phyloP scores from a whole-genome alignment of 2,797 vertebrate species.

The Parauchenoglanis ngamensis region DNA sequence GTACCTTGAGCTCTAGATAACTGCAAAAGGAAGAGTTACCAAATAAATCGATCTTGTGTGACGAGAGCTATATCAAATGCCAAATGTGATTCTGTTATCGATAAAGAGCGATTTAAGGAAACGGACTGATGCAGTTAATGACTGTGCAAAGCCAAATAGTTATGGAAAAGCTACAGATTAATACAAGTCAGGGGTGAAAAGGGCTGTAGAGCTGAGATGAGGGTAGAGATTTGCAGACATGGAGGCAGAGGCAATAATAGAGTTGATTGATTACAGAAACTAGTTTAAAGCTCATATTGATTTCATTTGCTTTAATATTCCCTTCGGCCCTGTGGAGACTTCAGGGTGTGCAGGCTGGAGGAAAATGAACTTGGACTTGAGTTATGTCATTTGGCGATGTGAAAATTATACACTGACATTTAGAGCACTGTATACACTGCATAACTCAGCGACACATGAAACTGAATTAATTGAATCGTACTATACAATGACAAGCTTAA shows the following conservation, averaged over 20 bases:
- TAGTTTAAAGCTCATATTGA: constrained; percentile 58
- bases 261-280: constrained; percentile 84
- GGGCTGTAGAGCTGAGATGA: constrained; percentile 53
- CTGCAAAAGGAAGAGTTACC: too few relatives aligned
- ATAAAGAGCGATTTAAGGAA: not conserved
- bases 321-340: constrained; percentile 47
- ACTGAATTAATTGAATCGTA: constrained; percentile 27
- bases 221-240: constrained; percentile 76
- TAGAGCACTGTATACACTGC: constrained; percentile 22
- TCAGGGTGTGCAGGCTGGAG: constrained; percentile 46
- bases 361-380: constrained; percentile 58
- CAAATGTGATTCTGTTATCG: not conserved
- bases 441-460: constrained; percentile 34
- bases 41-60: not conserved
- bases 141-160: not conserved
- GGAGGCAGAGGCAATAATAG: constrained; percentile 77
- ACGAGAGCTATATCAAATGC: not conserved
- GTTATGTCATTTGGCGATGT: constrained; percentile 45
- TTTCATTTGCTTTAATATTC: constrained; percentile 61
- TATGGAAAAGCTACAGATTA: not conserved
- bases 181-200: constrained; percentile 12
- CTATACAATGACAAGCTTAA: constrained; percentile 14
- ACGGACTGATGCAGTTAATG: not conserved
- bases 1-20: not conserved
- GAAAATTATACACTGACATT: constrained; percentile 51